A percentile compares a stretch with the other conserved stretches of the same genome.
These are phyloP conservation scores for Steinernema khuongi DNA, from an alignment of 1,140 invertebrate species.

Conservation along the genomic window DNA sequence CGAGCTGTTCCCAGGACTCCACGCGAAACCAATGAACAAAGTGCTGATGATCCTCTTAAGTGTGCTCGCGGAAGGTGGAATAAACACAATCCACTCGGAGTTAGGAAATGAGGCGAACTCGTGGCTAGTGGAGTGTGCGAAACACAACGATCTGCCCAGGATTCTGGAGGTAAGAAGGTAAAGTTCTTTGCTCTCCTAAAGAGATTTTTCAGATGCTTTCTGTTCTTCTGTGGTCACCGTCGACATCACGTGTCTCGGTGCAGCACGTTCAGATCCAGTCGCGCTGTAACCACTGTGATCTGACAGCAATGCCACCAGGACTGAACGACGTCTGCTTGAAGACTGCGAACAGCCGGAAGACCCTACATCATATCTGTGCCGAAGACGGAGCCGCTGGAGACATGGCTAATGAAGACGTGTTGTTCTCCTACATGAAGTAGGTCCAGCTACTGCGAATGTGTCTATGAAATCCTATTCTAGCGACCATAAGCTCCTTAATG, in stretches of 20 bases:
- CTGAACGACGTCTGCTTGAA: constrained; percentile 39
- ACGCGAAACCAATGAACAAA: constrained; percentile 50
- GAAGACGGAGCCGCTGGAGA: constrained; percentile 20
- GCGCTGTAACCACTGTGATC: constrained; percentile 40
- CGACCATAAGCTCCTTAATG: neutral
- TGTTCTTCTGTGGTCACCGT: constrained; percentile 74
- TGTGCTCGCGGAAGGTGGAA: constrained; percentile 47
- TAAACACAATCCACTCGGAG: constrained; percentile 34
- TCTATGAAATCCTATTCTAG: no score
- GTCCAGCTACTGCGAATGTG: no score
- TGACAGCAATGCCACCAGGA: constrained; percentile 41
- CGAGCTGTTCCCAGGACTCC: constrained; percentile 34
- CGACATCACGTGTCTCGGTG: constrained; percentile 77
- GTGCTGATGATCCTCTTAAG: constrained; percentile 55
- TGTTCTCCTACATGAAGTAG: neutral
- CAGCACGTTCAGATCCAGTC: constrained; percentile 69
- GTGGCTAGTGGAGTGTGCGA: constrained; percentile 69
- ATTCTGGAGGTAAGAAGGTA: constrained; percentile 66
- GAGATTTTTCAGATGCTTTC: constrained; percentile 74
- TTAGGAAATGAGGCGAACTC: constrained; percentile 43
- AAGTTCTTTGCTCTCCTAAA: constrained; percentile 67
- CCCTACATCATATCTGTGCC: constrained; percentile 46
- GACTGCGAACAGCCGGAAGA: constrained; percentile 31
- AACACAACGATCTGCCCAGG: constrained; percentile 69
- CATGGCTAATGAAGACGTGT: neutral